phyloP scores from a whole-genome alignment of 2,888 invertebrate genomes.

The Sisyra nigra region DNA sequence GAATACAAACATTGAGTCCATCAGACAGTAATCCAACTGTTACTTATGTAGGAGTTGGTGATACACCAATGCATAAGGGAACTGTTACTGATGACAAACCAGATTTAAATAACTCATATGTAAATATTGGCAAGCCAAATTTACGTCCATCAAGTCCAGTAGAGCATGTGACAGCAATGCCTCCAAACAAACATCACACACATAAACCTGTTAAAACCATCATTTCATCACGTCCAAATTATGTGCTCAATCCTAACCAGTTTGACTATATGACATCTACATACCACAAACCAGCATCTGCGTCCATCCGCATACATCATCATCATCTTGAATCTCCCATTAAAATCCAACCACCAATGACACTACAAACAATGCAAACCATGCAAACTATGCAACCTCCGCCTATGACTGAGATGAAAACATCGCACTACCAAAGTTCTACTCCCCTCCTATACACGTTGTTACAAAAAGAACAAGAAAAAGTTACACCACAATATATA shows the following conservation, averaged over 20 bases:
- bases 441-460: slow-evolving; percentile 11
- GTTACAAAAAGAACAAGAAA: slow-evolving; percentile 15
- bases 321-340: slow-evolving; percentile 1
- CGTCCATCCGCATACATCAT: neutral
- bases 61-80: slow-evolving; percentile 22
- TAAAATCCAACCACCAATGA: slow-evolving; percentile 16
- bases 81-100: slow-evolving; percentile 25
- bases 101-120: slow-evolving; percentile 25
- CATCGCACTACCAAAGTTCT: slow-evolving; percentile 8
- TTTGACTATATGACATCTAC: neutral
- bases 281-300: neutral
- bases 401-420: slow-evolving; percentile 21
- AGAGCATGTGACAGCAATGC: no score
- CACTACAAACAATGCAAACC: slow-evolving; percentile 25
- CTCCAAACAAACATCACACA: neutral
- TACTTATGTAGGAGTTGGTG: slow-evolving; percentile 12
- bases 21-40: slow-evolving; percentile 12
- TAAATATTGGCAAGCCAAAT: slow-evolving; percentile 28
- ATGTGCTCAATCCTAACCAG: neutral
- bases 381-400: slow-evolving; percentile 48
- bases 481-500: slow-evolving; percentile 11
- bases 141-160: slow-evolving; percentile 21
- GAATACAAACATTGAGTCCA: slow-evolving; percentile 13
- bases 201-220: slow-evolving; percentile 1
- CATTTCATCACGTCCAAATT: neutral